Percentiles rank a stretch among this genome's conserved stretches.
These are phyloP conservation scores for Tetragnatha montana DNA, from an alignment of 2,888 invertebrate genomes.

Conservation along the genomic window DNA sequence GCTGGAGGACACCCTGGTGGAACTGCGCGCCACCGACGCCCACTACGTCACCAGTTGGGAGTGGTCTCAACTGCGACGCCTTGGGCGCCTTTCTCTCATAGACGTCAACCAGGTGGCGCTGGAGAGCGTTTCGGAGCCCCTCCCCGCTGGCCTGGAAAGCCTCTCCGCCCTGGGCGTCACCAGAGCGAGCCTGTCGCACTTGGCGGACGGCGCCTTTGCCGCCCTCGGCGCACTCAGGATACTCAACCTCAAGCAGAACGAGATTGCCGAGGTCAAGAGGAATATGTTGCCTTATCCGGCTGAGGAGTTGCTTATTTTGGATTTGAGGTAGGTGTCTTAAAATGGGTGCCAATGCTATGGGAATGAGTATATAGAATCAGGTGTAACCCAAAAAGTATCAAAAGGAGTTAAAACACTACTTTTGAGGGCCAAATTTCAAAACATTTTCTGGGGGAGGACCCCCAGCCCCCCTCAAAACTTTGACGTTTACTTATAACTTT, in stretches of 20 bases:
- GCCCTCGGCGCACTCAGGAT: constrained; percentile 2
- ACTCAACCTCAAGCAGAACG: constrained; percentile 35
- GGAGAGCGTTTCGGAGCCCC: not conserved
- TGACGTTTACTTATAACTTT: too few species aligned
- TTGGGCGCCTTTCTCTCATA: constrained; percentile 22
- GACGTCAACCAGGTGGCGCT: constrained; percentile 41
- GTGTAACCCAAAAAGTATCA: too few species aligned
- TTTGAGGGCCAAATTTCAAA: too few species aligned
- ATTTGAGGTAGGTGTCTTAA: constrained; percentile 35
- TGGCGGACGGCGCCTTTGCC: constrained; percentile 21
- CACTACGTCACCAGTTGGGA: constrained; percentile 39
- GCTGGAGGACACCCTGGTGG: constrained; percentile 28
- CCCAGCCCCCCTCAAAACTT: too few species aligned
- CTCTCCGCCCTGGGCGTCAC: constrained; percentile 35
- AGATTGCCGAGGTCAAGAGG: constrained; percentile 23
- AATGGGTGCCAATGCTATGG: not conserved
- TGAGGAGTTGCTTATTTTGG: constrained; percentile 11
- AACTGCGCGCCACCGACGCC: constrained; percentile 40
- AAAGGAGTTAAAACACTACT: too few species aligned
- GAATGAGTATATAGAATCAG: not conserved
- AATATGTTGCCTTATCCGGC: constrained; percentile 49
- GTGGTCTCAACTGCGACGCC: constrained; percentile 27
- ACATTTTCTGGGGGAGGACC: too few species aligned
- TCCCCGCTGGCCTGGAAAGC: constrained; percentile 5
- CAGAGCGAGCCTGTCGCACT: constrained; percentile 20